A percentile compares a stretch with the other conserved stretches of the same genome.
Evolutionary conservation across 2,113 vertebrate species (phyloP).

Genomic region (Prionailurus viverrinus): DNA sequence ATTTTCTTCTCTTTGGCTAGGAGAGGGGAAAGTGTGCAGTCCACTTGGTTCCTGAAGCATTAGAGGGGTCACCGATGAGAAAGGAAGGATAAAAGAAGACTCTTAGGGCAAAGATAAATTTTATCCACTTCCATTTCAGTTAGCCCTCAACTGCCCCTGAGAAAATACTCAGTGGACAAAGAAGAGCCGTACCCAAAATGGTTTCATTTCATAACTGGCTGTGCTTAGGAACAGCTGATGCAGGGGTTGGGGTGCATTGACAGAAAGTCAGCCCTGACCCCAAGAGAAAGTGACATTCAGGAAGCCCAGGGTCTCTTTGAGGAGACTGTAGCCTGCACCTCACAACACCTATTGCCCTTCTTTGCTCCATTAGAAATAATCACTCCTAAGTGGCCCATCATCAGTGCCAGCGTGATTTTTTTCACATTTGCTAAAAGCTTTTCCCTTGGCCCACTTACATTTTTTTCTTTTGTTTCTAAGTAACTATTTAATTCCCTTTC

Average conservation of each 20-base stretch:
- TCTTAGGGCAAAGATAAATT: neutral
- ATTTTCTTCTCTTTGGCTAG: neutral
- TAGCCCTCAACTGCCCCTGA: neutral
- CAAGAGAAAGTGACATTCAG: neutral
- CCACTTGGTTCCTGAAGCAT: neutral
- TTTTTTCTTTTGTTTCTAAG: slow-evolving; percentile 78
- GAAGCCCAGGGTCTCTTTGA: neutral
- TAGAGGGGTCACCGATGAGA: neutral
- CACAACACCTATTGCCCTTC: neutral
- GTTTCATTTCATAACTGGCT: neutral
- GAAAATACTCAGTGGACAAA: neutral
- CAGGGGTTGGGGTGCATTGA: neutral
- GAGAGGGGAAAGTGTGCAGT: neutral
- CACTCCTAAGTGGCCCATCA: slow-evolving; percentile 77
- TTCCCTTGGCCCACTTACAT: slow-evolving; percentile 69
- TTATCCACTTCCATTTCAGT: neutral
- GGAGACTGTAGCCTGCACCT: slow-evolving; percentile 2
- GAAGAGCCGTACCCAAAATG: neutral
- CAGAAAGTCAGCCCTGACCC: neutral
- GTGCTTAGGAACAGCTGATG: neutral
- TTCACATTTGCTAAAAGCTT: slow-evolving; percentile 81
- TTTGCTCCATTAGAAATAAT: slow-evolving; percentile 79
- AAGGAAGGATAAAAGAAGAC: neutral
- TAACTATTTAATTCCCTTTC: slow-evolving; percentile 57
- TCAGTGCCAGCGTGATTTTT: slow-evolving; percentile 62